These are phyloP conservation scores for Carposina sasakii DNA, from an alignment of 1,140 invertebrate species.

Conservation along the genomic window DNA sequence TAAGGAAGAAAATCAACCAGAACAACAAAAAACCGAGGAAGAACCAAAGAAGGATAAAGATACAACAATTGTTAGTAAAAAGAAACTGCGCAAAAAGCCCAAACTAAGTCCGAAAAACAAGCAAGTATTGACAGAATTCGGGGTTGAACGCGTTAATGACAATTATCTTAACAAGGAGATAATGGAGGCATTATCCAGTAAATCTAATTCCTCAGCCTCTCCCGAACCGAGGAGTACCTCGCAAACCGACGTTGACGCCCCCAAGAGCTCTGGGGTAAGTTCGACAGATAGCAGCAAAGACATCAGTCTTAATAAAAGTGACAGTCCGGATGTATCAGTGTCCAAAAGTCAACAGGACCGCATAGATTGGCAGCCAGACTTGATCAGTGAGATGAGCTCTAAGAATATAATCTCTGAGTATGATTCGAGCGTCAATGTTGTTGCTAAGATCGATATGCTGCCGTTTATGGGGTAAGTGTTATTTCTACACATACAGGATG, in stretches of 20 bases:
- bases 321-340: too few relatives aligned
- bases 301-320: not conserved
- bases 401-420: conserved; percentile 23
- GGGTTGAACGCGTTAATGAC: too few relatives aligned
- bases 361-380: conserved; percentile 25
- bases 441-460: conserved; percentile 45
- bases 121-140: too few relatives aligned
- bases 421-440: conserved; percentile 37
- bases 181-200: not conserved
- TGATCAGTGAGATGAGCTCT: conserved; percentile 20
- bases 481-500: too few relatives aligned
- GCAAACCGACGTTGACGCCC: conserved; percentile 1
- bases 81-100: too few relatives aligned
- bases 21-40: not conserved
- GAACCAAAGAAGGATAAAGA: not conserved
- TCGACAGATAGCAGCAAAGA: not conserved
- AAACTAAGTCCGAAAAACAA: not conserved
- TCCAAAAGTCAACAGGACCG: conserved; percentile 11
- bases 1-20: not conserved
- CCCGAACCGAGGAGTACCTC: not conserved
- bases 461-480: conserved; percentile 61
- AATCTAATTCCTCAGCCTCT: not conserved
- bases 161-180: too few relatives aligned
- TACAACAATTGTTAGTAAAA: not conserved
- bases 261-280: conserved; percentile 6